Conservation (phyloP, 2,797 vertebrate species). For the Eidolon dupreanum region DNA sequence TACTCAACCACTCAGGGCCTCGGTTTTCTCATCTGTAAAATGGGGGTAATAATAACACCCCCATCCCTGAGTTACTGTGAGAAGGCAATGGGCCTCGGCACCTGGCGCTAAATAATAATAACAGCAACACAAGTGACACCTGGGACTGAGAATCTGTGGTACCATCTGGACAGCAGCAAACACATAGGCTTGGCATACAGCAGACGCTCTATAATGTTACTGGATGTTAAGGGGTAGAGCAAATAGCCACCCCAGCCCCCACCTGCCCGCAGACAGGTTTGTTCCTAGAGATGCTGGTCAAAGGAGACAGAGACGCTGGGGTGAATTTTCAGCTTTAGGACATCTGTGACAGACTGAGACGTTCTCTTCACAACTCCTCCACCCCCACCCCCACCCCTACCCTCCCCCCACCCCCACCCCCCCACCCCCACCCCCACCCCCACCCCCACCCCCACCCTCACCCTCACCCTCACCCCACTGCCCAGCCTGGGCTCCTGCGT, state of each 20-base stretch:
- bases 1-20: background rate
- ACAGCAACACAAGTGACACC: background rate
- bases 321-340: background rate
- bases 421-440: too few relatives aligned
- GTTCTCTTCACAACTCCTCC: background rate
- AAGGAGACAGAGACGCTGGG: background rate
- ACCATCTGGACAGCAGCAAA: background rate
- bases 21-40: background rate
- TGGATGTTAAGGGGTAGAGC: background rate
- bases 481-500: too few relatives aligned
- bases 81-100: background rate
- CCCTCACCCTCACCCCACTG: too few relatives aligned
- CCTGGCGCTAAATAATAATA: background rate
- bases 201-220: background rate
- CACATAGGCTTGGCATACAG: background rate
- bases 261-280: background rate
- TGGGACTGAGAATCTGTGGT: background rate
- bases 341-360: conserved; percentile 57
- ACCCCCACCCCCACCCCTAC: too few relatives aligned
- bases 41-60: background rate
- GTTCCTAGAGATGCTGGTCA: conserved; percentile 66
- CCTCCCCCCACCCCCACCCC: too few relatives aligned
- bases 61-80: background rate
- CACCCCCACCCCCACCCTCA: too few relatives aligned
- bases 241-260: accelerated